These are phyloP conservation scores for Mythimna loreyi DNA, from an alignment of 2,888 invertebrate species.

Conservation along the genomic window DNA sequence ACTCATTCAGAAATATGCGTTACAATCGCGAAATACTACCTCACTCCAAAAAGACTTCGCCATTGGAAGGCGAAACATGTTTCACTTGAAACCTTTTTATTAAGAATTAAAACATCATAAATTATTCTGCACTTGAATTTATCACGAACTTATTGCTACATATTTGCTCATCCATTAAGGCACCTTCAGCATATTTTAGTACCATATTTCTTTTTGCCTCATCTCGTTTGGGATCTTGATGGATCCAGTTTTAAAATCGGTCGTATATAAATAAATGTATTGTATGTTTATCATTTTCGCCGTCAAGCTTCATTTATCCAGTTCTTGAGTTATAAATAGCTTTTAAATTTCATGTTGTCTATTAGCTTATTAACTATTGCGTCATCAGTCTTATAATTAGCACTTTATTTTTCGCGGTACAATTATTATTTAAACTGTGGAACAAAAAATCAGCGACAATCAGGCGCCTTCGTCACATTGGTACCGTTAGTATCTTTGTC, in stretches of 20 bases:
- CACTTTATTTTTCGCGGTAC: conserved; percentile 23
- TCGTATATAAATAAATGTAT: conserved; percentile 43
- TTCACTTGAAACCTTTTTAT: conserved; percentile 66
- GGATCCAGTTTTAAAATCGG: conserved; percentile 55
- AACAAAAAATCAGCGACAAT: conserved; percentile 68
- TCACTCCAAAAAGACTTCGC: conserved; percentile 36
- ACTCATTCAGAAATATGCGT: neutral
- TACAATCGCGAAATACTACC: conserved; percentile 25
- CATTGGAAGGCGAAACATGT: conserved; percentile 65
- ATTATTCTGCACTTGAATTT: conserved; percentile 76
- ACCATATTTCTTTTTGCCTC: conserved; percentile 65
- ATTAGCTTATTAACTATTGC: conserved; percentile 16
- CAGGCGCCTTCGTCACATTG: conserved; percentile 62
- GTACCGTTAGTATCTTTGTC: conserved; percentile 80
- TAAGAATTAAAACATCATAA: conserved; percentile 80
- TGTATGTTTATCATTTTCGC: neutral
- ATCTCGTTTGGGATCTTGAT: conserved; percentile 39
- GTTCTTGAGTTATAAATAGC: conserved; percentile 8
- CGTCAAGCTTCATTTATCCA: conserved; percentile 11
- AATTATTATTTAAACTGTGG: conserved; percentile 45
- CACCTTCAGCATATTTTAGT: conserved; percentile 69
- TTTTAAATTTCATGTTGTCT: conserved; percentile 20
- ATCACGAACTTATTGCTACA: conserved; percentile 69
- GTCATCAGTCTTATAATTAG: conserved; percentile 21
- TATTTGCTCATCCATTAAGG: conserved; percentile 68